Evolutionary conservation across 2,888 invertebrate genomes (phyloP).

Genomic region (Invenusta paracnida): DNA sequence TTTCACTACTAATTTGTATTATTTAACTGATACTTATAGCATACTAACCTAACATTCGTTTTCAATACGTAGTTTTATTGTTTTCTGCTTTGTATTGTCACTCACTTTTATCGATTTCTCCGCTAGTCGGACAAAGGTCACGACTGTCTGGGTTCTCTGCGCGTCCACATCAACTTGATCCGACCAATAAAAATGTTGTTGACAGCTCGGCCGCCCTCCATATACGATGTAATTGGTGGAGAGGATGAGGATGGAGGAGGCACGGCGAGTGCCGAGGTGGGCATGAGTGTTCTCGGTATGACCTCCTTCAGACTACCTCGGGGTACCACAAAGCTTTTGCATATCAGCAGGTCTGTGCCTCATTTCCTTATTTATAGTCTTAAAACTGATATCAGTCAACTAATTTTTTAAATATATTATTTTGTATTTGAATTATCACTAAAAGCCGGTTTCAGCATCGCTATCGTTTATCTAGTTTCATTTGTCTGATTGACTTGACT

Average conservation of each 20-base stretch:
- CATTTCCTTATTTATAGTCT: neutral
- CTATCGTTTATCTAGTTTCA: no score
- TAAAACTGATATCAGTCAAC: conserved; percentile 3
- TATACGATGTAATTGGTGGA: conserved; percentile 61
- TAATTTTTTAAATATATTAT: no score
- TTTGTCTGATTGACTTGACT: no score
- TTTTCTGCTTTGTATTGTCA: neutral
- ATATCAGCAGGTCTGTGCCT: conserved; percentile 57
- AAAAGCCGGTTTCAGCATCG: no score
- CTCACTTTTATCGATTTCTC: neutral
- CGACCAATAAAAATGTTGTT: conserved; percentile 65
- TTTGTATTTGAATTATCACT: no score
- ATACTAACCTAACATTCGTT: no score
- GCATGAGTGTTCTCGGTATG: conserved; percentile 60
- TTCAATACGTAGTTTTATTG: neutral
- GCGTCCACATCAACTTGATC: conserved; percentile 64
- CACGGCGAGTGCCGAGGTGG: conserved; percentile 50
- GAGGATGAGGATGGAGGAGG: conserved; percentile 49
- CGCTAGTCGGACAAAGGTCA: neutral
- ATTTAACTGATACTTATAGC: no score
- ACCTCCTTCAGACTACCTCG: conserved; percentile 64
- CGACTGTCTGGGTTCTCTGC: conserved; percentile 58
- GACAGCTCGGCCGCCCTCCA: conserved; percentile 64
- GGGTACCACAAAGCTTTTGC: conserved; percentile 64
- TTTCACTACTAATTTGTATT: no score